phyloP scores from a whole-genome alignment of 2,113 vertebrate species.

The Arenaria interpres region DNA sequence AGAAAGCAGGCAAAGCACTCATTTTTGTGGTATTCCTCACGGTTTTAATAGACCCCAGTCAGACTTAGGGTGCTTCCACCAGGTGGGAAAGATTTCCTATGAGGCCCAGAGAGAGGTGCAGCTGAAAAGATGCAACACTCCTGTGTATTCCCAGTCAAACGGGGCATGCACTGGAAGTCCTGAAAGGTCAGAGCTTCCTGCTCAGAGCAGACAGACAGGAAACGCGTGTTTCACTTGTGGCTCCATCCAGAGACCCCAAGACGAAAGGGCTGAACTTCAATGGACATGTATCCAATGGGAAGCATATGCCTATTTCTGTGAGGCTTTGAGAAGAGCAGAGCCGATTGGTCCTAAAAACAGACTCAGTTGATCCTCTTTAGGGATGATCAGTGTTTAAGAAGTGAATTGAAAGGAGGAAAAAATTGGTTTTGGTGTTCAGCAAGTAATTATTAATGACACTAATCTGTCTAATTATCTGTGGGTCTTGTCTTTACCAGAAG shows the following conservation, averaged over 20 bases:
- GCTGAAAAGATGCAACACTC: background rate
- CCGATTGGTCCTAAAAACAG: background rate
- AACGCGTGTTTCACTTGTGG: background rate
- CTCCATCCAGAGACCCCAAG: background rate
- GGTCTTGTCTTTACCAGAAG: background rate
- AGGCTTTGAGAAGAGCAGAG: background rate
- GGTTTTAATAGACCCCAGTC: background rate
- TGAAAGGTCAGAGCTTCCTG: background rate
- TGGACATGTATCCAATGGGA: accelerated
- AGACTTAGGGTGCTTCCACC: background rate
- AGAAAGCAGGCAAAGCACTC: background rate
- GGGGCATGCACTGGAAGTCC: background rate
- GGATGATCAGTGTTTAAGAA: background rate
- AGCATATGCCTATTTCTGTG: background rate
- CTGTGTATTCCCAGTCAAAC: background rate
- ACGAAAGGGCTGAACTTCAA: background rate
- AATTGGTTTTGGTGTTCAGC: background rate
- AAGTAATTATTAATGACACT: background rate
- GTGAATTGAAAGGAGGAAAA: background rate
- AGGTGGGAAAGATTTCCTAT: background rate
- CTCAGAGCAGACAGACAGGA: background rate
- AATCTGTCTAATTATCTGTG: slow-evolving; percentile 30
- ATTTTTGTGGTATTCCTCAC: background rate
- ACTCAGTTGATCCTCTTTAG: slow-evolving; percentile 8
- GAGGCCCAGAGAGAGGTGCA: background rate